phyloP scores from a whole-genome alignment of 2,113 vertebrate genomes.

The Peucedramus taeniatus region DNA sequence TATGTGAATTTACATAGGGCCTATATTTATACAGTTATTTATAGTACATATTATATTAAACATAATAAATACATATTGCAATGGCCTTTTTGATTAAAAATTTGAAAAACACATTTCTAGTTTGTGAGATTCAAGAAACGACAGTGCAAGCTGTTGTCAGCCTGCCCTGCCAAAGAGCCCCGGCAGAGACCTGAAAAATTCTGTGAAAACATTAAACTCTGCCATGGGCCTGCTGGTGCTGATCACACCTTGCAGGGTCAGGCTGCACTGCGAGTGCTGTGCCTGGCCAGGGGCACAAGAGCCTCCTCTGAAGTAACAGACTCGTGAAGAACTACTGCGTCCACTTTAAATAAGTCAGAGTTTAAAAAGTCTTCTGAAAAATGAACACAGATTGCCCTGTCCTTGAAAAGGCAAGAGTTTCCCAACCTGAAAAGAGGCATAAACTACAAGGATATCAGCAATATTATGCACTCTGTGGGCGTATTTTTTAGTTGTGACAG shows the following conservation, averaged over 20 bases:
- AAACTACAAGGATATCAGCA: not conserved
- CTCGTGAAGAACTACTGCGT: fast-evolving
- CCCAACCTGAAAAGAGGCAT: not conserved
- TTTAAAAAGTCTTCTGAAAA: not conserved
- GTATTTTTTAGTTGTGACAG: fast-evolving
- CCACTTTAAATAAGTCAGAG: not conserved
- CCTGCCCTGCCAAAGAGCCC: not conserved
- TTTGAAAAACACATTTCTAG: not conserved
- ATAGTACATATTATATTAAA: not conserved
- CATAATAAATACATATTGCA: not conserved
- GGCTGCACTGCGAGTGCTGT: fast-evolving
- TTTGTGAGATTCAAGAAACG: not conserved
- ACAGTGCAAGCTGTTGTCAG: not conserved
- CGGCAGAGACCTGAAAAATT: not conserved
- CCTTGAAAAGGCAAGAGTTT: not conserved
- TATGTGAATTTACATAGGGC: not conserved
- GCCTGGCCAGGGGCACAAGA: fast-evolving
- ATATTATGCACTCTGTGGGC: fast-evolving
- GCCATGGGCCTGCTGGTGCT: not conserved
- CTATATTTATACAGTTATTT: not conserved
- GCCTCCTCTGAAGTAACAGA: not conserved
- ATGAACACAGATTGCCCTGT: not conserved
- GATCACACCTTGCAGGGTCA: not conserved
- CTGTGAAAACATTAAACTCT: not conserved
- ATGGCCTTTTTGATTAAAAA: not conserved